A percentile compares a stretch with the other conserved stretches of the same genome.
Conservation (phyloP, 2,888 invertebrate genomes). For the Hypomecis atomaria region DNA sequence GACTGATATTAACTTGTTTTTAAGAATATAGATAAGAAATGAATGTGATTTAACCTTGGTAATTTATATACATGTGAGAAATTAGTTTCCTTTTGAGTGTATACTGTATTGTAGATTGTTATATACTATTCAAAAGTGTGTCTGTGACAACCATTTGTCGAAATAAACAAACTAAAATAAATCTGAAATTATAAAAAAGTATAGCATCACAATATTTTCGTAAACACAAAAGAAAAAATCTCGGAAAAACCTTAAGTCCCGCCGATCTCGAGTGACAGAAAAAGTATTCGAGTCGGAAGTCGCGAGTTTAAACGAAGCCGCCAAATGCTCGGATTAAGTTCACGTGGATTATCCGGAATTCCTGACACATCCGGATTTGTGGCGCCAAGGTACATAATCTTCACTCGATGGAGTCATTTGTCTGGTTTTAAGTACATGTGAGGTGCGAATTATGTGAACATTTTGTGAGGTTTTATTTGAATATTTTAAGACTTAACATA, state of each 20-base stretch:
- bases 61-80: too few species aligned
- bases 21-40: too few species aligned
- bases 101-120: too few species aligned
- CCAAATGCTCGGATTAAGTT: constrained; percentile 25
- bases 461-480: too few species aligned
- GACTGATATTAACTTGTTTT: too few species aligned
- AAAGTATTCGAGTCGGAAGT: constrained; percentile 17
- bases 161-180: too few species aligned
- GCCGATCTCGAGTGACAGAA: constrained; percentile 4
- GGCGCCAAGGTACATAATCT: constrained; percentile 27
- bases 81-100: too few species aligned
- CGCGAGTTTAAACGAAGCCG: constrained; percentile 17
- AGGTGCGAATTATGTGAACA: too few species aligned
- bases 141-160: too few species aligned
- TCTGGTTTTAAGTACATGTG: not conserved
- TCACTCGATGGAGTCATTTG: constrained; percentile 20
- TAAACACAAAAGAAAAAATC: not conserved
- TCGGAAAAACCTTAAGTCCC: not conserved
- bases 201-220: not conserved
- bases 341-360: constrained; percentile 28
- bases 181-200: not conserved
- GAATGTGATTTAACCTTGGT: too few species aligned
- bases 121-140: too few species aligned
- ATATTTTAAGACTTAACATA: too few species aligned
- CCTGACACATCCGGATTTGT: constrained; percentile 31